These are phyloP conservation scores for Tragulus kanchil DNA, from an alignment of 2,113 vertebrate species.

Conservation along the genomic window DNA sequence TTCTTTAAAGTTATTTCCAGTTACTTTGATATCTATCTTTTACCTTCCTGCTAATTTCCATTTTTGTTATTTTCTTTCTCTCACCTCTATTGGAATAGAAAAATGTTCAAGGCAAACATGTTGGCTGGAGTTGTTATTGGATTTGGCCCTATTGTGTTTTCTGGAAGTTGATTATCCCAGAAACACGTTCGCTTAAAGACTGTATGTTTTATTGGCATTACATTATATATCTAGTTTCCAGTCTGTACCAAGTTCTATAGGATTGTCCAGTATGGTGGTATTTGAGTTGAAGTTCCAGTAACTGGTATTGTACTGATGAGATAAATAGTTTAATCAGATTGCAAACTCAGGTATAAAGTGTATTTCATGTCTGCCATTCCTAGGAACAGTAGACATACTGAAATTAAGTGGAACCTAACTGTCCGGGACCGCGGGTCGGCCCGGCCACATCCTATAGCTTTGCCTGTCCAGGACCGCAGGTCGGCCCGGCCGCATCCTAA, in stretches of 20 bases:
- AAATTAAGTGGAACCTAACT: background rate
- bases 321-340: background rate
- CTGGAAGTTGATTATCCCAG: background rate
- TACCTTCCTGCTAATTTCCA: background rate
- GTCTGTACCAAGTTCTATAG: background rate
- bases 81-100: background rate
- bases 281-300: background rate
- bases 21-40: constrained; percentile 16
- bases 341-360: background rate
- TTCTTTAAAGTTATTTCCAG: background rate
- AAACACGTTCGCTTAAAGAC: background rate
- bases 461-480: too few species aligned
- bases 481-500: too few species aligned
- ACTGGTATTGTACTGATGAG: background rate
- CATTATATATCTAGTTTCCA: background rate
- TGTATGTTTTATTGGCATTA: background rate
- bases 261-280: background rate
- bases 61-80: background rate
- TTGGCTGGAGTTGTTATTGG: background rate
- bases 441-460: too few species aligned
- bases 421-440: too few species aligned
- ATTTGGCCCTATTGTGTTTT: fast-evolving
- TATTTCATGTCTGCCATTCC: background rate
- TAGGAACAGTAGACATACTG: background rate
- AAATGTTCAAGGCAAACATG: fast-evolving